Percentiles rank a stretch among this genome's conserved stretches.
Conservation (phyloP, 2,113 vertebrate genomes). For the Microtus montanus region DNA sequence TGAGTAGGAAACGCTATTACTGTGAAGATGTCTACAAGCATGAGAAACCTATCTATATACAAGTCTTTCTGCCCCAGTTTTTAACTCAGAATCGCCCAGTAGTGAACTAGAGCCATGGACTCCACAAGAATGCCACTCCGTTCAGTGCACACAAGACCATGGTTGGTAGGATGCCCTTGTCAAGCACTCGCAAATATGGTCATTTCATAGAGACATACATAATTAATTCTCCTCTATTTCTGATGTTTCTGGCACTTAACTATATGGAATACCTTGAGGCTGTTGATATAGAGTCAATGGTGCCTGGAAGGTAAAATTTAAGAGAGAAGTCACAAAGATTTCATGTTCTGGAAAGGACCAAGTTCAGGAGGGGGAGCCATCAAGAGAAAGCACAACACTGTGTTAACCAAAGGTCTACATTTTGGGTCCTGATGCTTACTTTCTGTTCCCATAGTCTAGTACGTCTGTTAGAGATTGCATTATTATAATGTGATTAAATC, state of each 20-base stretch:
- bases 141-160: neutral
- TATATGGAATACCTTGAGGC: conserved; percentile 19
- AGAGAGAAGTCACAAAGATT: conserved; percentile 25
- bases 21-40: neutral
- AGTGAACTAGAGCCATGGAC: neutral
- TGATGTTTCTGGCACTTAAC: conserved; percentile 33
- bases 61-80: conserved; percentile 51
- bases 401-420: neutral
- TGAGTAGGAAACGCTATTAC: conserved; percentile 34
- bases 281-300: conserved; percentile 1
- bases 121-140: neutral
- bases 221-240: conserved; percentile 51
- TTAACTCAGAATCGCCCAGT: neutral
- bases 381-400: neutral
- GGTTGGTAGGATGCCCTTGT: neutral
- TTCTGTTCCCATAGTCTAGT: neutral
- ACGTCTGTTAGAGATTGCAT: neutral
- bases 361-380: neutral
- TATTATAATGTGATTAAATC: neutral
- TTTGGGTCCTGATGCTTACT: conserved; percentile 20
- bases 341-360: conserved; percentile 36
- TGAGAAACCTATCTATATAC: neutral
- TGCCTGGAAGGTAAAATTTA: conserved; percentile 12
- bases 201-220: conserved; percentile 51
- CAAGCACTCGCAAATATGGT: neutral